A percentile compares a stretch with the other conserved stretches of the same genome.
phyloP scores from a whole-genome alignment of 2,888 invertebrate species.

The Synergus itoensis region DNA sequence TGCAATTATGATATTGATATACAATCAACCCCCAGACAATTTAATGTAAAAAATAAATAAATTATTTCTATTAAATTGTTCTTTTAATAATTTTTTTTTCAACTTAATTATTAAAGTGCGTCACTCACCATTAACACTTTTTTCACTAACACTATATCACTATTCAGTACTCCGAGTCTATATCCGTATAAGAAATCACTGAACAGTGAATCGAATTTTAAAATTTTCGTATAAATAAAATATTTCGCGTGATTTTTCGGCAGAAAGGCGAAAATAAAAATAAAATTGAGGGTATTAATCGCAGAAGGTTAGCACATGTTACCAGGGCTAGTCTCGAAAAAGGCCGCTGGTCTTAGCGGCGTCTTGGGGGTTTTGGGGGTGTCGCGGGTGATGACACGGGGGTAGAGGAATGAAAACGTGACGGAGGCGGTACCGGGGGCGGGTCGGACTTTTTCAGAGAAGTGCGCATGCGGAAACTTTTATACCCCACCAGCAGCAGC shows the following conservation, averaged over 20 bases:
- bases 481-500: constrained; percentile 71
- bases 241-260: background rate
- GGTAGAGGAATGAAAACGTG: constrained; percentile 58
- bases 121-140: background rate
- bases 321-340: constrained; percentile 59
- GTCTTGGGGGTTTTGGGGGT: constrained; percentile 71
- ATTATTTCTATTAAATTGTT: background rate
- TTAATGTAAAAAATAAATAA: background rate
- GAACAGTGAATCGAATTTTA: background rate
- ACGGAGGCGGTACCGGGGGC: constrained; percentile 73
- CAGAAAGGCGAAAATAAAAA: constrained; percentile 40
- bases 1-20: constrained; percentile 20
- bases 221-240: background rate
- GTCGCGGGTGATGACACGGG: constrained; percentile 57
- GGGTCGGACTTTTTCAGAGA: constrained; percentile 73
- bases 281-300: constrained; percentile 51
- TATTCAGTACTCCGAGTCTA: background rate
- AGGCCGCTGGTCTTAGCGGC: constrained; percentile 63
- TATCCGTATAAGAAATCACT: background rate
- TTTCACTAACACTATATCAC: background rate
- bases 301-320: constrained; percentile 58
- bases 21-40: background rate
- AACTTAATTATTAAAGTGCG: background rate
- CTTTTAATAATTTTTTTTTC: background rate
- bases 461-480: constrained; percentile 77